These are phyloP conservation scores for Myotis myotis DNA, from an alignment of 2,797 vertebrate species.

Conservation along the genomic window DNA sequence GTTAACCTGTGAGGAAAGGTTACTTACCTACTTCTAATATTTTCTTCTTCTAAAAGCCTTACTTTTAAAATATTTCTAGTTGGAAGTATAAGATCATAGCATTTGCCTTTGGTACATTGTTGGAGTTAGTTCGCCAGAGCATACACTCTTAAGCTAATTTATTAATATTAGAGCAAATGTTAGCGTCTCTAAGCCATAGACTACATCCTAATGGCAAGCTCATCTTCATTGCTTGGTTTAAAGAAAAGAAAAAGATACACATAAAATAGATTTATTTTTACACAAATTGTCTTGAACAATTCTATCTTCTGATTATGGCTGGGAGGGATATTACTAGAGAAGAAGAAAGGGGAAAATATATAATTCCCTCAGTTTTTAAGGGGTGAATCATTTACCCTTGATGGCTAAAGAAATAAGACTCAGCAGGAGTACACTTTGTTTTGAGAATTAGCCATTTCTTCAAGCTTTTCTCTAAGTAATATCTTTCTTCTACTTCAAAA, in stretches of 20 bases:
- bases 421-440: background rate
- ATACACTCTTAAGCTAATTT: background rate
- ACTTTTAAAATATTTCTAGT: background rate
- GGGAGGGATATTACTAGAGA: background rate
- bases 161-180: background rate
- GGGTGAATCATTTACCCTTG: background rate
- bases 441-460: constrained; percentile 7
- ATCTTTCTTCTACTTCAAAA: background rate
- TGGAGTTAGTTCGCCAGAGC: background rate
- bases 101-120: background rate
- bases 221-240: background rate
- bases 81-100: background rate
- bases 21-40: background rate
- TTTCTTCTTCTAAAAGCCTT: background rate
- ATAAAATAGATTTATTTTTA: constrained; percentile 24
- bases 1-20: background rate
- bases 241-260: background rate
- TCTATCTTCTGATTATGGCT: background rate
- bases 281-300: background rate
- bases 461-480: background rate
- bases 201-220: background rate
- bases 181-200: background rate
- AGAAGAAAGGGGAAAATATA: background rate
- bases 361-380: background rate
- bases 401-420: constrained; percentile 31